Base-by-base conservation (phyloP, 2,797 vertebrate genomes). In the Aphelocoma californica region DNA sequence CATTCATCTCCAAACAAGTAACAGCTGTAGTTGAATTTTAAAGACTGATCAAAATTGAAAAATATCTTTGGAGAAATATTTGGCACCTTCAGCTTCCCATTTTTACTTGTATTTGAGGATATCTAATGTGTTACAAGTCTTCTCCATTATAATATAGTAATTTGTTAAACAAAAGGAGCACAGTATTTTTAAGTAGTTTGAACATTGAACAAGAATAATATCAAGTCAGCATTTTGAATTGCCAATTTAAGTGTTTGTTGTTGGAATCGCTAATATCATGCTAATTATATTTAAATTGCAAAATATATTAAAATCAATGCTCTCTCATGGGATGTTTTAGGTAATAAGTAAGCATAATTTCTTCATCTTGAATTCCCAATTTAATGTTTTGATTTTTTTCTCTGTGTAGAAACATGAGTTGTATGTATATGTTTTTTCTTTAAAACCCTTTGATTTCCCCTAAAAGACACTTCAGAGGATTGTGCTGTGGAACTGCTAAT, bases 261-360 rank as follows among this genome's bases (percentile, higher is more conserved):
- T 82, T 91, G 42, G 44, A 95, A 92, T 91, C 75, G 81, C 71
- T 95, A 94, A 95, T 93, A 85, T 70, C 64, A 51, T 81, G 50
- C 28, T 94, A 96, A 96, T 95, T 96, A 93, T 94, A 96, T 94
- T 95, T 93, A 93, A 95, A 97, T 93, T 95, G 74, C 70, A 93
- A 96, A 96, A 96, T 91, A 81, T 85, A 81, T 84, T 92, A 88
- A 88, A 94, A 95, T 61, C 83, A 85, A 29, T 89, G 16, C 60
- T 58, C 65, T 84, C 91, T 81, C 66, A 56, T 87, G 86, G 84
- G 90, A 88, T 74, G 42, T 56, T 96, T 95, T 88, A 90, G 91
- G 79, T 89, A 94, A 93, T 93, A 93, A 96, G 85, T 85, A 92
- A 91, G 36, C 44, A 72, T 90, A 69, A 88, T 95, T 93, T 95